Evolutionary conservation across 1,140 invertebrate genomes (phyloP), one percentile per base, ranked within the genome.

Genomic region (Pseudoatta argentina): DNA sequence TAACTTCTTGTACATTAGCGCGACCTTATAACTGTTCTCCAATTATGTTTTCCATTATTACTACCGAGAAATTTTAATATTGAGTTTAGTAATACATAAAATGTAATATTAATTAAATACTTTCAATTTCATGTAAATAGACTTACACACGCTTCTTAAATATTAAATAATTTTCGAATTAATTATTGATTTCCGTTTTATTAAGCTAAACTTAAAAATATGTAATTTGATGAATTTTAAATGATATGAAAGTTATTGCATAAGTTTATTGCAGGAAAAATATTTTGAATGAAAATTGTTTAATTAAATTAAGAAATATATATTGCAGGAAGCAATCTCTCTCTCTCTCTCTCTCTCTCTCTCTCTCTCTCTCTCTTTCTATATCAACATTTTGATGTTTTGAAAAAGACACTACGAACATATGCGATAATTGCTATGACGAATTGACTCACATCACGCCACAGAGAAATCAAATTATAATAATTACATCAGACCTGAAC

Each of bases 361-460:
- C 24, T 24, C 24, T 24, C 24, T 24, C 24, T 24, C 24, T 24
- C 24, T 24, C 24, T 24, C 24, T 24, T 1, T 24, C 53, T 24
- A 48, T 83, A 51, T 63, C 12, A 16, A 63, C n/a, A 7, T 55
- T 55, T 55, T 4, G 7, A 44, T 44, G 4, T 34, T 63, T 51
- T 55, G 44, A 63, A 51, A 63, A 85, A 83, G 30, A 18, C 4
- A 34, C 6, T 59, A 34, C 48, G 16, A 87, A 87, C 75, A 88
- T 87, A 88, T 59, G 83, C 81, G 90, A 92, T 92, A 89, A 90
- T 90, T 86, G 87, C 44, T 86, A 91, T 94, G 94, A 94, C 93
- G 92, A 94, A 93, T 94, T 92, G 85, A 71, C 81, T 77, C 87
- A 87, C 91, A 92, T 92, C 93, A 94, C 93, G 91, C 91, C 87